phyloP scores from a whole-genome alignment of 1,140 invertebrate genomes.

The Antheraea pernyi region DNA sequence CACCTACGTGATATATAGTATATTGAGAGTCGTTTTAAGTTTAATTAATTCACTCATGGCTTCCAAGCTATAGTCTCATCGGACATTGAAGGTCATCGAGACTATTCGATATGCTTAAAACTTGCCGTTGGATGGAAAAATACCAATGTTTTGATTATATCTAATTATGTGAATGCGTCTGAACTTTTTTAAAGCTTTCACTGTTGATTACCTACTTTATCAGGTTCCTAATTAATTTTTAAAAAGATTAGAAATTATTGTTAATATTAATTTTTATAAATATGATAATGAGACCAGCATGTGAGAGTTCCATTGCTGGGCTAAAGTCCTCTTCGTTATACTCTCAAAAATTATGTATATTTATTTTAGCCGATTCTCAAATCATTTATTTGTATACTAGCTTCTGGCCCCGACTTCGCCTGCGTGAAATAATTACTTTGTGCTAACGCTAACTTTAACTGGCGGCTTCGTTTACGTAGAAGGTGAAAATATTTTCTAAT shows the following conservation, averaged over 20 bases:
- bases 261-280: too few relatives aligned
- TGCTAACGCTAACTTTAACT: too few relatives aligned
- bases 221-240: background rate
- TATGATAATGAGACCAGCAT: too few relatives aligned
- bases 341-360: too few relatives aligned
- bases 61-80: background rate
- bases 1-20: background rate
- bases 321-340: too few relatives aligned
- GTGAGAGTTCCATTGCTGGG: too few relatives aligned
- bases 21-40: background rate
- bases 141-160: constrained; percentile 7
- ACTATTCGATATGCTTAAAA: background rate
- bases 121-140: constrained; percentile 6
- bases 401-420: too few relatives aligned
- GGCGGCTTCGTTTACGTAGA: too few relatives aligned
- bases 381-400: too few relatives aligned
- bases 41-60: background rate
- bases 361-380: too few relatives aligned
- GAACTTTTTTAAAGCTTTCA: background rate
- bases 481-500: too few relatives aligned
- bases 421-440: too few relatives aligned
- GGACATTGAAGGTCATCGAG: background rate
- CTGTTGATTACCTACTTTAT: background rate
- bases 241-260: background rate
- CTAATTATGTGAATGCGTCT: background rate